These are phyloP conservation scores for Rutpela maculata DNA, from an alignment of 2,888 invertebrate genomes.

Conservation along the genomic window DNA sequence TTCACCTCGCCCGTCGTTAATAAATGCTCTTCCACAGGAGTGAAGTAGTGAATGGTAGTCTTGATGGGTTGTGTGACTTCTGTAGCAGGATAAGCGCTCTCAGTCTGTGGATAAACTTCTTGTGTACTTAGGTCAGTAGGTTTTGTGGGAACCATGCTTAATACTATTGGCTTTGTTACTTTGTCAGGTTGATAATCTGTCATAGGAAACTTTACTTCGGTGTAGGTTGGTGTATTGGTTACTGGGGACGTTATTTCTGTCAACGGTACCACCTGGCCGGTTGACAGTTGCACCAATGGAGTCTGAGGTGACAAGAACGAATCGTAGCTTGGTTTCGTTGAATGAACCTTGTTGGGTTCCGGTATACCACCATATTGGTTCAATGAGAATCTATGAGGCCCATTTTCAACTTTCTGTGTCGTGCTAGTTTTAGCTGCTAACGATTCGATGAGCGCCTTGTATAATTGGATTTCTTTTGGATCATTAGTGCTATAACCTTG, in stretches of 20 bases:
- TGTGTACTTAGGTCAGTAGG: slow-evolving; percentile 30
- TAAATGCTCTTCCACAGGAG: slow-evolving; percentile 56
- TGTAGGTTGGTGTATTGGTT: slow-evolving; percentile 47
- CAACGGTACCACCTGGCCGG: slow-evolving; percentile 54
- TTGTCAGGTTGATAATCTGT: slow-evolving; percentile 36
- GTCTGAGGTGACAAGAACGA: slow-evolving; percentile 35
- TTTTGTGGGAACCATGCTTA: slow-evolving; percentile 29
- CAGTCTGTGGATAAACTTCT: not conserved
- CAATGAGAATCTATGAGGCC: slow-evolving; percentile 42
- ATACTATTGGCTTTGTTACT: slow-evolving; percentile 15
- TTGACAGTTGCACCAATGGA: slow-evolving; percentile 54
- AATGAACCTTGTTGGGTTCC: slow-evolving; percentile 4
- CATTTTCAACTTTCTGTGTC: slow-evolving; percentile 44
- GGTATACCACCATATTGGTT: slow-evolving; percentile 27
- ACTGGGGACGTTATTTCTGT: slow-evolving; percentile 46
- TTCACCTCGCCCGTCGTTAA: slow-evolving; percentile 21
- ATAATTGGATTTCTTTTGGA: slow-evolving; percentile 64
- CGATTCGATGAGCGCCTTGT: slow-evolving; percentile 64
- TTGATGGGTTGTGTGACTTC: slow-evolving; percentile 26
- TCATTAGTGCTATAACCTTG: slow-evolving; percentile 50
- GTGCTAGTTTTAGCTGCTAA: slow-evolving; percentile 61
- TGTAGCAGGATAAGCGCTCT: not conserved
- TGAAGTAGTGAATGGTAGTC: slow-evolving; percentile 62
- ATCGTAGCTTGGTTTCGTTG: slow-evolving; percentile 23
- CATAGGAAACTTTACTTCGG: not conserved